These are phyloP conservation scores for Ibidorhyncha struthersii DNA, from an alignment of 2,113 vertebrate genomes.

Conservation along the genomic window DNA sequence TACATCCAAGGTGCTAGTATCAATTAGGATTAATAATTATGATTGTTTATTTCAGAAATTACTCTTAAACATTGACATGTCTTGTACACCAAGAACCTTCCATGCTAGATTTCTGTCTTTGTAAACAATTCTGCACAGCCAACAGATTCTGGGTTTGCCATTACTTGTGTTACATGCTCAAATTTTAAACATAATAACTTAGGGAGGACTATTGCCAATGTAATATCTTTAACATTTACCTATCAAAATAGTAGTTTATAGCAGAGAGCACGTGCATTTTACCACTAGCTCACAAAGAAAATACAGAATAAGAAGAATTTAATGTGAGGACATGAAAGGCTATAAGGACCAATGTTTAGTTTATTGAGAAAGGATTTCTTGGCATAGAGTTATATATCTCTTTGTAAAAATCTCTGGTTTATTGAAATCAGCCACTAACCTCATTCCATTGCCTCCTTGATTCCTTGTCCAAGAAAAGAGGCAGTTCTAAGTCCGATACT, in stretches of 20 bases:
- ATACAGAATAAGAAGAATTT: background rate
- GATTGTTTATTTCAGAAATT: background rate
- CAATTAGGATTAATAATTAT: background rate
- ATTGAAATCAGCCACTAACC: background rate
- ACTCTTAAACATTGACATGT: background rate
- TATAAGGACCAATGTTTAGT: background rate
- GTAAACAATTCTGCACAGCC: background rate
- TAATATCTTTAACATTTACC: background rate
- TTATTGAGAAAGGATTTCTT: background rate
- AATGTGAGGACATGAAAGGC: background rate
- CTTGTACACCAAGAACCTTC: rapidly evolving
- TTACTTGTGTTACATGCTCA: background rate
- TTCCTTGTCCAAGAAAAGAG: conserved; percentile 2
- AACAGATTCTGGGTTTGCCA: background rate
- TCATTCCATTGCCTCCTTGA: background rate
- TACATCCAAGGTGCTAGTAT: background rate
- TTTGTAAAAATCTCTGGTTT: background rate
- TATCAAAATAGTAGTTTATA: background rate
- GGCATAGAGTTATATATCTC: background rate
- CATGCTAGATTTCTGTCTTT: background rate
- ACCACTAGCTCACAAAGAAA: background rate
- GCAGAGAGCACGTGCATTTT: background rate
- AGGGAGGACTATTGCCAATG: background rate
- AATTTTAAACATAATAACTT: background rate
- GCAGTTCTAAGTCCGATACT: background rate